Base-by-base conservation (phyloP, 2,797 vertebrate species). In the Chaunax sp. region DNA sequence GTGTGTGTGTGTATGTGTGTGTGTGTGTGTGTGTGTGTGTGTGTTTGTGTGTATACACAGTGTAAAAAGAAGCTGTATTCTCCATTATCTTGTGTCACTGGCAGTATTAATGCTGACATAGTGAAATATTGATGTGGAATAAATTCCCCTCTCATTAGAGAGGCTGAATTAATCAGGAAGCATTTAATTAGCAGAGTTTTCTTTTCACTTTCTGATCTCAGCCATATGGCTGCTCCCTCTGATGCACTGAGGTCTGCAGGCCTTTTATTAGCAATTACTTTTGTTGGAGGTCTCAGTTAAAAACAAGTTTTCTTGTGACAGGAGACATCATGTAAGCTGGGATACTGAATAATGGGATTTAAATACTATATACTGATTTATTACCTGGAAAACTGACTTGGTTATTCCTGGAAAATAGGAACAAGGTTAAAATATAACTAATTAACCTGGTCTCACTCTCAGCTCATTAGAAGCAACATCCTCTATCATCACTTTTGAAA, bases 121-220 rank as follows among this genome's bases (percentile, higher is more conserved):
- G 84, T 90, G 84, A 91, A 91, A 92, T 80, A 90, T 91, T 86
- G 83, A 91, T 89, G 88, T 79, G 54, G 88, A 91, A 92, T 88
- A 90, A 91, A 91, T 92, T 90, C 89, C 61, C 45, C 65, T 88
- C 89, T 92, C 90, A 93, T 93, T 92, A 92, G 81, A 84, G 68
- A 46, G 75, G 82, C 84, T 88, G 89, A 89, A 92, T 92, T 91
- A 93, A 92, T 91, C 76, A 67, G 86, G 77, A 90, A 86, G 82
- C 75, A 47, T 92, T 92, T 92, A 90, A 93, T 93, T 92, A 92
- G 87, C 67, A 35, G 78, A 83, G 81, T 83, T 88, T 88, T 87
- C 82, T 80, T 86, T 88, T 85, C 81, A 81, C 28, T 9, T 87
- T 92, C 86, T 88, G 88, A 89, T 89, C 83, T 56, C 61, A 78